phyloP scores from a whole-genome alignment of 2,888 invertebrate genomes.

The Bhutanitis thaidina region DNA sequence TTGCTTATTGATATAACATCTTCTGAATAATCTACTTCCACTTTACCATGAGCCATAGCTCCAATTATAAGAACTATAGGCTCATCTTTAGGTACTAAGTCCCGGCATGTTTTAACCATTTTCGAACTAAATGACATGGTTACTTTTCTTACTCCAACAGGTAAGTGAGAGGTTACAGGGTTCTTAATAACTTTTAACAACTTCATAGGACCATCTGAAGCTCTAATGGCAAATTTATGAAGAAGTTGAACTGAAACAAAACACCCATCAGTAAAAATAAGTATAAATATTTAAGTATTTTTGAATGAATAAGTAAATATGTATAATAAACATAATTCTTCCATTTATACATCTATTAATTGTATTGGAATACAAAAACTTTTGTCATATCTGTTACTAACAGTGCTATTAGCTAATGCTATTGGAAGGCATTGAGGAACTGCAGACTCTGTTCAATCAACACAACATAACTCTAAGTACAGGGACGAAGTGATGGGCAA shows the following conservation, averaged over 20 bases:
- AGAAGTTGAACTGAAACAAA: constrained; percentile 92
- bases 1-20: constrained; percentile 95
- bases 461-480: no score
- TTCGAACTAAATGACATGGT: constrained; percentile 94
- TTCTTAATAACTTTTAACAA: constrained; percentile 98
- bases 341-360: no score
- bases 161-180: constrained; percentile 95
- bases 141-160: constrained; percentile 94
- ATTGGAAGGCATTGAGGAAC: no score
- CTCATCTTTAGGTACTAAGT: constrained; percentile 88
- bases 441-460: no score
- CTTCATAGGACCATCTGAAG: constrained; percentile 93
- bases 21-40: constrained; percentile 93
- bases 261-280: neutral
- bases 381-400: no score
- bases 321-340: no score
- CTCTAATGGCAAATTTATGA: constrained; percentile 95
- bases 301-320: no score
- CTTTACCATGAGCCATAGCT: constrained; percentile 98
- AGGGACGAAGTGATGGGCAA: no score
- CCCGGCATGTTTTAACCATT: constrained; percentile 83
- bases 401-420: no score
- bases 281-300: no score
- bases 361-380: no score
- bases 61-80: constrained; percentile 96